Base-by-base conservation (phyloP, 2,888 invertebrate genomes). In the Lutraria lutraria region DNA sequence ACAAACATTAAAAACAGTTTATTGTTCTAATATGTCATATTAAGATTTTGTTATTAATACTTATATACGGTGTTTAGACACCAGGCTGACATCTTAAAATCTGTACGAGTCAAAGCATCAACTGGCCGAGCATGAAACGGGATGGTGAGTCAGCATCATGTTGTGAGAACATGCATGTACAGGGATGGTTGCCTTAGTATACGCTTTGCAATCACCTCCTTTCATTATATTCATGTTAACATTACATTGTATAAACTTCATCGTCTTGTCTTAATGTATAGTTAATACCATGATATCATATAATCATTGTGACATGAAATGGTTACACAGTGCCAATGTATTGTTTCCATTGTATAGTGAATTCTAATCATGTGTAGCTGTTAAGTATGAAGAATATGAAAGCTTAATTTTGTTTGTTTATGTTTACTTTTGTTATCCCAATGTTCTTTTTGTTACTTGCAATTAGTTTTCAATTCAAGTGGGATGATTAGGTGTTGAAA, bases 61-160 rank as follows among this genome's bases (percentile, higher is more conserved):
- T 25, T 68, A n/a, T 81, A 54, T 63, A 63, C 25, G 52, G 56
- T 88, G 82, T 85, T 60, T 81, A 90, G 90, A 88, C 81, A 84
- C 53, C 89, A 89, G 52, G 90, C 89, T 25, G 68, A 87, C 56
- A 87, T 90, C 34, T 87, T 89, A 52, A 82, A 72, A 83, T 84
- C 80, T 56, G 90, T 90, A 34, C 89, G 85, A 87, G 53, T 83
- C 25, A 89, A 89, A 80, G 90, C 90, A 68, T 68, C 79, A 53
- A 60, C 76, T 72, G 86, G 76, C 16, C 56, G 54, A 34, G 80
- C 72, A 63, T 86, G 85, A 79, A 53, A 60, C 34, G 21, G 25
- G 12, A 25, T 21, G 85, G 88, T 88, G 88, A 88, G 88, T 88
- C 79, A 25, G 72, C 63, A 52, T 68, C 16, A 16, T 54, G 53